These are phyloP conservation scores for Nephila pilipes DNA, from an alignment of 1,140 invertebrate genomes.

Conservation along the genomic window DNA sequence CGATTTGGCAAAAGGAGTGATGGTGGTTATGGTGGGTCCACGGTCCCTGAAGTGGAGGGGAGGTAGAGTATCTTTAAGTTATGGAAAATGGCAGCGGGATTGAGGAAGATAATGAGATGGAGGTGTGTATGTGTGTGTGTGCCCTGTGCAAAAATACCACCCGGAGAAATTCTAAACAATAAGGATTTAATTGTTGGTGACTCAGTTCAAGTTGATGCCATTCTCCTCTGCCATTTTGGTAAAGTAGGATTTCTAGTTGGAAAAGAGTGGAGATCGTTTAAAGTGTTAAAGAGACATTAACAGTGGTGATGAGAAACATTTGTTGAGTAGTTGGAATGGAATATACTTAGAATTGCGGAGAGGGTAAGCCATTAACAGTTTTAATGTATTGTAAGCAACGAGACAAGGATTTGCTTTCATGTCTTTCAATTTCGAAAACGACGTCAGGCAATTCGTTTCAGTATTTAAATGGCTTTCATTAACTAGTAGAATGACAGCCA, in stretches of 20 bases:
- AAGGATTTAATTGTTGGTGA: neutral
- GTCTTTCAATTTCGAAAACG: neutral
- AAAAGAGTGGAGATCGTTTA: neutral
- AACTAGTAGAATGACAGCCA: no score
- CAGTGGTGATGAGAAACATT: neutral
- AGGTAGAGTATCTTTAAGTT: neutral
- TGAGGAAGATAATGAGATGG: neutral
- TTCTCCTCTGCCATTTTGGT: no score
- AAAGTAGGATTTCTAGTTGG: neutral
- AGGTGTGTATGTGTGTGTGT: neutral
- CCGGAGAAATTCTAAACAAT: neutral
- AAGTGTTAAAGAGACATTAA: neutral
- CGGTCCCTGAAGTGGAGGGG: neutral
- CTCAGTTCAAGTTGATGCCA: neutral
- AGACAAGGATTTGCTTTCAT: neutral
- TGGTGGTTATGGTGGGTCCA: neutral
- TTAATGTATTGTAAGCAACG: neutral
- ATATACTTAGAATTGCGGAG: neutral
- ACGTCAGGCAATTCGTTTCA: no score
- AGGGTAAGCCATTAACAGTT: neutral
- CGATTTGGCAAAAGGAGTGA: slow-evolving; percentile 8
- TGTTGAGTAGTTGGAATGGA: neutral
- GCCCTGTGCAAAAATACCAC: neutral
- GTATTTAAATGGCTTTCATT: no score
- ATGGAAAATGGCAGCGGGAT: neutral